phyloP scores from a whole-genome alignment of 2,888 invertebrate genomes.

The Heliconius ethilla region DNA sequence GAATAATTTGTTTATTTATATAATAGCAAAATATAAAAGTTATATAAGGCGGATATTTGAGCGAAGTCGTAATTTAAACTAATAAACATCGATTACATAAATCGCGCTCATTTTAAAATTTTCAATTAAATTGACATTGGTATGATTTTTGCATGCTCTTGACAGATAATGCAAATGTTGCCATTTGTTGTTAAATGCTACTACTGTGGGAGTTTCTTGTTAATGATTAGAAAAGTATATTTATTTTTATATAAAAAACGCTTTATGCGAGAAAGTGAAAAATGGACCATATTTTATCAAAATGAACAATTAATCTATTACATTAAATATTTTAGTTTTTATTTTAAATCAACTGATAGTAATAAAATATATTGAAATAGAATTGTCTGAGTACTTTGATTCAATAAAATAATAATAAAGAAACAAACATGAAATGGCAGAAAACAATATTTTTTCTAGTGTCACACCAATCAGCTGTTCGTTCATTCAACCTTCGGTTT shows the following conservation, averaged over 20 bases:
- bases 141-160: constrained; percentile 1
- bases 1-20: not conserved
- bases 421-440: not conserved
- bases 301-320: not conserved
- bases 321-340: no score
- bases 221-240: no score
- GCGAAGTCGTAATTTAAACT: not conserved
- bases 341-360: no score
- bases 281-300: not conserved
- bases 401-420: not conserved
- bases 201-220: not conserved
- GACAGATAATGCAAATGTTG: constrained; percentile 22
- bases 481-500: constrained; percentile 48
- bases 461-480: constrained; percentile 52
- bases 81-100: constrained; percentile 9
- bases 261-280: not conserved
- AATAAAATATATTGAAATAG: not conserved
- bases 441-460: constrained; percentile 8
- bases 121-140: constrained; percentile 17
- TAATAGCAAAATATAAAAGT: not conserved
- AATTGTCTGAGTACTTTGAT: not conserved
- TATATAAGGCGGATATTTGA: not conserved
- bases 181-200: constrained; percentile 3
- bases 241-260: no score
- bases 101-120: constrained; percentile 22